Evolutionary conservation across 2,888 invertebrate species (phyloP), one percentile per base, ranked within the genome.

Genomic region (Lysandra bellargus): DNA sequence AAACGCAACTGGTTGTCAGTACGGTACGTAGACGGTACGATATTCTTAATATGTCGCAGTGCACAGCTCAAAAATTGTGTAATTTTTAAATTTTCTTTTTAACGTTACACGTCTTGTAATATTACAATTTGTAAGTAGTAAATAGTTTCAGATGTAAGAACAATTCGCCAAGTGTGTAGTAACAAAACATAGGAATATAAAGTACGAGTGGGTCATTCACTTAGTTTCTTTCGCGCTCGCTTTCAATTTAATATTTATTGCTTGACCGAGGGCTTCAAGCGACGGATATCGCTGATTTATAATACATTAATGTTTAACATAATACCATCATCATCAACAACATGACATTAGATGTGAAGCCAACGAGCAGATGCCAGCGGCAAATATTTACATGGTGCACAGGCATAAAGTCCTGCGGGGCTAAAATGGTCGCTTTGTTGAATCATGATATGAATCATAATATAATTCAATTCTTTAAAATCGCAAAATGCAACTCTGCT

Each of bases 241-340:
- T 69, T 69, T 69, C 69, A 69, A 69, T 69, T 69, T 37, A 69
- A 69, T 69, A 69, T 69, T 69, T 69, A 69, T 69, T 37, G 69
- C 69, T 69, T 69, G 69, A 37, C 33, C 69, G 14, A 37, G 33
- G 33, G 33, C 14, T 17, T 23, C 69, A 6, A 37, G 69, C 69
- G 17, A 69, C 33, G 69, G 69, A 69, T 69, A 69, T 69, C 33
- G 14, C 69, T 37, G 69, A 69, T 69, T 69, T 69, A 33, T 37
- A 69, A 69, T 69, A 37, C 69, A 33, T 17, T 69, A 37, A 33
- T 69, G 69, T 37, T 37, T 2, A 69, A 69, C 33, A 69, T 69
- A 37, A 69, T 37, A 33, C 33, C 33, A 37, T 69, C 69, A 69
- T 69, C 69, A 69, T 69, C 69, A 69, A 37, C 69, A 69, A 69